These are phyloP conservation scores for Holotrichia oblita DNA, from an alignment of 1,140 invertebrate genomes.

Conservation along the genomic window DNA sequence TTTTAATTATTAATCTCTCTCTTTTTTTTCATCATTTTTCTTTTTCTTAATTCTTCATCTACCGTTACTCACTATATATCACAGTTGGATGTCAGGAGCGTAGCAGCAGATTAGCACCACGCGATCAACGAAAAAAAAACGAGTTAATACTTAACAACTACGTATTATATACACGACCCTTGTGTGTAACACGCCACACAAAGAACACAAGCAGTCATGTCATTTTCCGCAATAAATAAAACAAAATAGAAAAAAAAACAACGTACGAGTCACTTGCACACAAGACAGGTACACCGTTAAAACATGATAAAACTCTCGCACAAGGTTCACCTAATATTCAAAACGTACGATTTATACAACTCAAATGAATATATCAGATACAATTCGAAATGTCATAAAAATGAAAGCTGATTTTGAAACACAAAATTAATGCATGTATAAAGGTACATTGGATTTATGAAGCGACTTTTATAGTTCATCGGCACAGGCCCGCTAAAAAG, in stretches of 20 bases:
- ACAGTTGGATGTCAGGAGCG: constrained; percentile 58
- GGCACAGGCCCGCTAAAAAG: too few species aligned
- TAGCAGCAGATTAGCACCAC: constrained; percentile 55
- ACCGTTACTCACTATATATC: constrained; percentile 60
- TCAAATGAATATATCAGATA: background rate
- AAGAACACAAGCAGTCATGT: constrained; percentile 58
- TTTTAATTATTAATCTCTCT: constrained; percentile 53
- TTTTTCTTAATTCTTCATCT: constrained; percentile 41
- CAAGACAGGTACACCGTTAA: constrained; percentile 54
- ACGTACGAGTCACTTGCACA: constrained; percentile 52
- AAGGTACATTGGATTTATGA: too few species aligned
- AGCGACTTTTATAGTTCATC: too few species aligned
- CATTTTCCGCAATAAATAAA: constrained; percentile 52
- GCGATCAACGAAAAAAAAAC: constrained; percentile 58
- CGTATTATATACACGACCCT: constrained; percentile 53
- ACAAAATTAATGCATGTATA: background rate
- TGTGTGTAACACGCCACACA: constrained; percentile 41
- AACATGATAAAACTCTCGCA: constrained; percentile 56
- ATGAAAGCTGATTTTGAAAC: background rate
- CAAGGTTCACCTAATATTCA: constrained; percentile 43
- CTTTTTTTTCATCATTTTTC: constrained; percentile 27
- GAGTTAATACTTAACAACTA: constrained; percentile 60
- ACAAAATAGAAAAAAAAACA: constrained; percentile 39
- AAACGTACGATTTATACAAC: background rate
- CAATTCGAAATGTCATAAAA: background rate